Evolutionary conservation across 2,113 vertebrate species (phyloP), one percentile per base, ranked within the genome.

Genomic region (Pygoscelis adeliae): DNA sequence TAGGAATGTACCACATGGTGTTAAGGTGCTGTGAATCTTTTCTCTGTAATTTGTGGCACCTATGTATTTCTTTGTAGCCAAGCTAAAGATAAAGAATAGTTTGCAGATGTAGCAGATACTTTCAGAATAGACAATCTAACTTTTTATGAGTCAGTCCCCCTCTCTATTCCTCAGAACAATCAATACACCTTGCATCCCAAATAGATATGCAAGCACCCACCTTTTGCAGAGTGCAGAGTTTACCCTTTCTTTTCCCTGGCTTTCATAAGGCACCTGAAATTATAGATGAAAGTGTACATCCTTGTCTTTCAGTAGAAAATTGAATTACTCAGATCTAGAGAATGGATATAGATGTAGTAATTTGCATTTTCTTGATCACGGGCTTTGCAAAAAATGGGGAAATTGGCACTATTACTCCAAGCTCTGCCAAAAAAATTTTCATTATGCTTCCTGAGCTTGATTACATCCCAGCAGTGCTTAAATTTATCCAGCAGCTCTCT

Each of bases 21-120:
- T 99, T 94, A 99, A 98, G 36, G 99, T 99, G 97, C 99, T 99
- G 73, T 98, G 98, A 96, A 99, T 99, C 96, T 99, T 99, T 95
- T 99, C 99, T 94, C 98, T 98, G 96, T 99, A 99, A 97, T 99
- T 99, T 77, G 99, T 99, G 73, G 99, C 99, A 82, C 99, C 99
- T 16, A 98, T 98, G 90, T 99, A 99, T 94, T 99, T 99, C 96
- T 99, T 99, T 36, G 99, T 97, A 36, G 98, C 99, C 94, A 99
- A 94, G 90, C 99, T 99, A 90, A 98, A 98, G 93, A 95, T 14
- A 93, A 83, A 87, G 32, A 94, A 83, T 9, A 94, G 52, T 89
- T 77, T 94, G 58, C n/a, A 91, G 91, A 87, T 42, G 27, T 8
- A 89, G 15, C 40, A 95, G 62, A 78, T 84, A 23, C 9, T 50